Conservation (phyloP, 2,113 vertebrate species). For the Gnathonemus longibarbis region DNA sequence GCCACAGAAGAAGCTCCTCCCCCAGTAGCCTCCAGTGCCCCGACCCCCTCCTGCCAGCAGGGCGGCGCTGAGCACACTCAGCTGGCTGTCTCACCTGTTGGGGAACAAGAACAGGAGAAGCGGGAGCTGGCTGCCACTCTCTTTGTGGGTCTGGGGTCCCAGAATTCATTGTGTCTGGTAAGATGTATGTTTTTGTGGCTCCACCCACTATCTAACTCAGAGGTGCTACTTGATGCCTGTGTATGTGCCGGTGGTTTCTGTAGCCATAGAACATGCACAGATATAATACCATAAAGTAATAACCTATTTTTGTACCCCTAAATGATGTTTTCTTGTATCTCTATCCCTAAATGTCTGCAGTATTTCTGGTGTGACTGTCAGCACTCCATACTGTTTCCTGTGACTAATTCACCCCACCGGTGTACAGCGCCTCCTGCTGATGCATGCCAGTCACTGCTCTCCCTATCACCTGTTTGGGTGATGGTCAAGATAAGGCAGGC, state of each 20-base stretch:
- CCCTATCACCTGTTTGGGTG: not conserved
- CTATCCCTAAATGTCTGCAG: not conserved
- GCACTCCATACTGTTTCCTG: not conserved
- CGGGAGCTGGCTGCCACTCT: slow-evolving; percentile 81
- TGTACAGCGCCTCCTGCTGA: not conserved
- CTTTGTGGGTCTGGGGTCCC: slow-evolving; percentile 77
- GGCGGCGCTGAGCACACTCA: slow-evolving; percentile 24
- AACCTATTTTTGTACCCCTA: not conserved
- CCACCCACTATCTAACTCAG: not conserved
- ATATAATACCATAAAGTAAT: not conserved
- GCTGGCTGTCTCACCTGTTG: slow-evolving; percentile 32
- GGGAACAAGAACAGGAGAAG: slow-evolving; percentile 69
- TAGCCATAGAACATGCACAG: not conserved
- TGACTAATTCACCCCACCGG: not conserved
- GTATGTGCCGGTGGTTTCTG: not conserved
- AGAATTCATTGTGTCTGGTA: slow-evolving; percentile 73
- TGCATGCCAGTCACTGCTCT: not conserved
- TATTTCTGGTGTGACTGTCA: not conserved
- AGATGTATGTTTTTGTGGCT: slow-evolving; percentile 28
- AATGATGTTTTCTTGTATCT: not conserved
- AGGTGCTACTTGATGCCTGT: not conserved
- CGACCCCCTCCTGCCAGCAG: slow-evolving; percentile 43
- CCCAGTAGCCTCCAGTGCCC: slow-evolving; percentile 39
- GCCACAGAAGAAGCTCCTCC: slow-evolving; percentile 42
- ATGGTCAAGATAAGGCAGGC: not conserved